A percentile compares a stretch with the other conserved stretches of the same genome.
phyloP scores from a whole-genome alignment of 2,888 invertebrate species.

The Pycnomerus fuliginosus region DNA sequence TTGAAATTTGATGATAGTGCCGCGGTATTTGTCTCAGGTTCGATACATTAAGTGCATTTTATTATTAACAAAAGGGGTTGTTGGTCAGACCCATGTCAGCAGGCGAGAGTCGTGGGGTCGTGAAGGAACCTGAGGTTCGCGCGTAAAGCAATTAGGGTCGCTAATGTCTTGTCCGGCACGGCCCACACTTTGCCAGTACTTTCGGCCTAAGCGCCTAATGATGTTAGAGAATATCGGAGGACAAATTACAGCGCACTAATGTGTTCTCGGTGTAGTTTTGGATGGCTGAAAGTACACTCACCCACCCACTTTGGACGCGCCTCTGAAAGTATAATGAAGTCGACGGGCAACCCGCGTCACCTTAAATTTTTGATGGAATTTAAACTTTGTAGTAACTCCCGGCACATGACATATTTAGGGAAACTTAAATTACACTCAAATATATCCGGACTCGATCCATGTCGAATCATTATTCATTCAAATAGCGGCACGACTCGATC shows the following conservation, averaged over 20 bases:
- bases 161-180: slow-evolving; percentile 52
- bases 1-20: too few species aligned
- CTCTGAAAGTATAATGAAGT: slow-evolving; percentile 39
- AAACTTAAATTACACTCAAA: slow-evolving; percentile 23
- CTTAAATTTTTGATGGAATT: slow-evolving; percentile 38
- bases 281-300: slow-evolving; percentile 1
- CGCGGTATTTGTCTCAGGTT: slow-evolving; percentile 5
- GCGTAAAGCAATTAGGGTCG: slow-evolving; percentile 51
- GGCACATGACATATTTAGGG: slow-evolving; percentile 23
- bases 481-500: too few species aligned
- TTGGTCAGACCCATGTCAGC: slow-evolving; percentile 37
- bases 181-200: slow-evolving; percentile 48
- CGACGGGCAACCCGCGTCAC: slow-evolving; percentile 36
- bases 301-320: slow-evolving; percentile 20
- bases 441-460: slow-evolving; percentile 9
- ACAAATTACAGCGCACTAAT: slow-evolving; percentile 50
- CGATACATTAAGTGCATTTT: slow-evolving; percentile 14
- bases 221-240: slow-evolving; percentile 49
- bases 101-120: slow-evolving; percentile 14
- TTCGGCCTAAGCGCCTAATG: slow-evolving; percentile 48
- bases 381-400: slow-evolving; percentile 30
- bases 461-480: slow-evolving; percentile 15
- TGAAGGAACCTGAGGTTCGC: slow-evolving; percentile 34
- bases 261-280: slow-evolving; percentile 43
- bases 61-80: slow-evolving; percentile 21